Conservation (phyloP, 92 coral and sea anemone genomes). For the Parazoanthus swiftii region DNA sequence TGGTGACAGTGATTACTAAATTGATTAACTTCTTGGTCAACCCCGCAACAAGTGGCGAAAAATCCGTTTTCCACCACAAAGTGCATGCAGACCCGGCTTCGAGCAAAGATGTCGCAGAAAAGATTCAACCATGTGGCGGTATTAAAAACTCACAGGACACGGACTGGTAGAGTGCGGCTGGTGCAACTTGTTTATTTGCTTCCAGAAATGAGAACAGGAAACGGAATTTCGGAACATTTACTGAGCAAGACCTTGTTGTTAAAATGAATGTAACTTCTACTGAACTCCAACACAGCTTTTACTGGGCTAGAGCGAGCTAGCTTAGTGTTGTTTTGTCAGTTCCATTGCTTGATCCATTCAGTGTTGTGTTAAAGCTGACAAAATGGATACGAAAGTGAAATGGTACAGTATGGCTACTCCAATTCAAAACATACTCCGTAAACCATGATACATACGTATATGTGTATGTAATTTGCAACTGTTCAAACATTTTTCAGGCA, state of each 20-base stretch:
- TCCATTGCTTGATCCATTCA: not conserved
- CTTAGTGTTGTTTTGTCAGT: not conserved
- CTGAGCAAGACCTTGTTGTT: not conserved
- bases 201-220: not conserved
- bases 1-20: not conserved
- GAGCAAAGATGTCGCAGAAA: too few relatives aligned
- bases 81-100: slow-evolving; percentile 53
- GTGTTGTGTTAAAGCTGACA: not conserved
- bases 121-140: too few relatives aligned
- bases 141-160: too few relatives aligned
- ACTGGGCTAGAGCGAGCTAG: not conserved
- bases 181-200: not conserved
- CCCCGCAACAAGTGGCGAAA: slow-evolving; percentile 62
- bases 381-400: not conserved
- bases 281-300: not conserved
- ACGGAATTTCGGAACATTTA: not conserved
- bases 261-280: not conserved
- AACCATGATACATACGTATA: too few relatives aligned
- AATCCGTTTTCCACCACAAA: slow-evolving; percentile 60
- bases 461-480: too few relatives aligned
- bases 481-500: too few relatives aligned
- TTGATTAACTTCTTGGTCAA: slow-evolving; percentile 58
- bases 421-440: too few relatives aligned
- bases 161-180: too few relatives aligned
- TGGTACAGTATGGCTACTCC: not conserved